A percentile compares a stretch with the other conserved stretches of the same genome.
phyloP scores from a whole-genome alignment of 2,888 invertebrate genomes.

The Agrotis puta region DNA sequence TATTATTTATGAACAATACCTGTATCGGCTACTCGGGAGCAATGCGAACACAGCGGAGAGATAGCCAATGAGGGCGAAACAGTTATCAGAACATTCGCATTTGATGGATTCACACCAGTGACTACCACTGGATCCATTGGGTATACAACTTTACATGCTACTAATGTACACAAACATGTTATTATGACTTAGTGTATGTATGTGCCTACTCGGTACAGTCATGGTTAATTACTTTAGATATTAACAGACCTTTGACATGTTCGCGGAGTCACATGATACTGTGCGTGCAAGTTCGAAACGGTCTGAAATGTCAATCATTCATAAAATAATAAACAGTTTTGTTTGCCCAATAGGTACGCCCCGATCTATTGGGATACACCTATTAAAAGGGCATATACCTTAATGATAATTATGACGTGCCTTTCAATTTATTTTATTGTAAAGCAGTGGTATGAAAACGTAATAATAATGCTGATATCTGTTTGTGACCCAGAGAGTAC shows the following conservation, averaged over 20 bases:
- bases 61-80: conserved; percentile 25
- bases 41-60: conserved; percentile 30
- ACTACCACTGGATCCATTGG: conserved; percentile 16
- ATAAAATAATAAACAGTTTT: conserved; percentile 17
- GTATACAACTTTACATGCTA: background rate
- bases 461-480: conserved; percentile 40
- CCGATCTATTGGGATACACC: conserved; percentile 5
- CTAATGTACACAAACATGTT: background rate
- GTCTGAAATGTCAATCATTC: conserved; percentile 14
- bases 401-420: conserved; percentile 45
- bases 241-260: conserved; percentile 53
- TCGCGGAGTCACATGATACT: conserved; percentile 27
- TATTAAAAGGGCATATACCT: conserved; percentile 20
- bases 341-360: conserved; percentile 7
- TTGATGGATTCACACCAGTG: conserved; percentile 11
- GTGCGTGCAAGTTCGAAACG: conserved; percentile 25
- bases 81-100: conserved; percentile 25
- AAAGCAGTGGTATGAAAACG: conserved; percentile 15
- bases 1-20: conserved; percentile 52
- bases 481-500: conserved; percentile 37
- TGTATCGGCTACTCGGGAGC: conserved; percentile 49
- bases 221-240: conserved; percentile 50
- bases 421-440: conserved; percentile 45
- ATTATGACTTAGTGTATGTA: conserved; percentile 25
- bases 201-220: conserved; percentile 38